A percentile compares a stretch with the other conserved stretches of the same genome.
Evolutionary conservation across 2,888 invertebrate species (phyloP).

Genomic region (Scaptomyza polygonia): DNA sequence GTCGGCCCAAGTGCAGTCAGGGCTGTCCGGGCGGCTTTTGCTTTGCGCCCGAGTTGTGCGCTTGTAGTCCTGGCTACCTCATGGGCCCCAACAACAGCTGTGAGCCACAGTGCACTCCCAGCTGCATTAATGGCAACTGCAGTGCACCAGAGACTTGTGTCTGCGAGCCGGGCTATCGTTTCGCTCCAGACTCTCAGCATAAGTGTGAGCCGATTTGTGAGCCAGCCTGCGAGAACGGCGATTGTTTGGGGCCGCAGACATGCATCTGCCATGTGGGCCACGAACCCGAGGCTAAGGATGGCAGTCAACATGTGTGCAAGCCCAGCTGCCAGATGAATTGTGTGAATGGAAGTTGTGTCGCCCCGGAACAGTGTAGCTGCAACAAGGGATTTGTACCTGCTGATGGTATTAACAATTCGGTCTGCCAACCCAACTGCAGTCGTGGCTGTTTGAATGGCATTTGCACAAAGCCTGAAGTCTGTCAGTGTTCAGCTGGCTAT

Average conservation of each 20-base stretch:
- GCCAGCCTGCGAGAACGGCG: constrained; percentile 82
- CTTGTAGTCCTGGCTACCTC: constrained; percentile 74
- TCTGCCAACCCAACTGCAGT: constrained; percentile 70
- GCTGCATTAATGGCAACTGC: constrained; percentile 84
- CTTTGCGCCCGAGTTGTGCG: constrained; percentile 66
- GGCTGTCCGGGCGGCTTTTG: constrained; percentile 76
- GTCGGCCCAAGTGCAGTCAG: constrained; percentile 62
- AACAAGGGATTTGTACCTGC: constrained; percentile 67
- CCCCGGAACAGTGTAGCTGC: constrained; percentile 81
- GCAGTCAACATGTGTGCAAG: constrained; percentile 24
- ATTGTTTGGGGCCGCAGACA: constrained; percentile 65
- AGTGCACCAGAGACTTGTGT: constrained; percentile 81
- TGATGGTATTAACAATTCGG: constrained; percentile 85
- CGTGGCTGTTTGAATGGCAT: constrained; percentile 73
- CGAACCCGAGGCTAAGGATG: constrained; percentile 50
- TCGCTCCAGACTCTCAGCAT: constrained; percentile 46
- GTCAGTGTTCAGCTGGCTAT: constrained; percentile 65
- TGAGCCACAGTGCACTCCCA: constrained; percentile 71
- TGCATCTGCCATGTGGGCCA: constrained; percentile 78
- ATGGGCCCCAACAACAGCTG: constrained; percentile 79
- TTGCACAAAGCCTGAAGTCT: constrained; percentile 80
- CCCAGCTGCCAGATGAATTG: constrained; percentile 60
- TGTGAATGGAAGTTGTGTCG: constrained; percentile 63
- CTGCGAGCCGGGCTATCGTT: constrained; percentile 59
- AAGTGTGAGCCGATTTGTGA: constrained; percentile 81